Base-by-base conservation (phyloP, 2,888 invertebrate genomes). In the Calephelis perditalis region DNA sequence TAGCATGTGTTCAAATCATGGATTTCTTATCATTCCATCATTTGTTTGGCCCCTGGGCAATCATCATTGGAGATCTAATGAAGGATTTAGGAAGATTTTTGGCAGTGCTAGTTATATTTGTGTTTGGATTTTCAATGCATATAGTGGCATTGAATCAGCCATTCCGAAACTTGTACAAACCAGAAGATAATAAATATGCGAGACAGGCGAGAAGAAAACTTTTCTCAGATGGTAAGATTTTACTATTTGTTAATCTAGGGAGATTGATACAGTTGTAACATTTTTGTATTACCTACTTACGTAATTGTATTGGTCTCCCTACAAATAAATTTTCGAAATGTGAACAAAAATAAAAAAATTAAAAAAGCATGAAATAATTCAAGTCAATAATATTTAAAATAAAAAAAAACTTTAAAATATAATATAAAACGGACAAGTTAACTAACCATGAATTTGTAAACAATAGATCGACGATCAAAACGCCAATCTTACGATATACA, bases 21-120 rank as follows among this genome's bases (percentile, higher is more conserved):
- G 98, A 98, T 91, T 99, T 99, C 83, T 91, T 99, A 57, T 99
- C 99, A 36, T 99, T 99, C 82, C 99, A 99, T 85, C 98, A 99
- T 86, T 92, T 99, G 26, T 99, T 99, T 81, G 99, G 99, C 56
- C 99, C 99, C 0, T 99, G 99, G 99, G 99, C 99, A 44, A 99
- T 99, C 78, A 99, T 99, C 81, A 99, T 99, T 76, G 97, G 99
- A 35, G 96, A 97, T 83, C 91, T 97, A 61, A 95, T 97, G 94
- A 97, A 97, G 82, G 98, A 98, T 84, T 91, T 98, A 71, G 97
- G 97, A n/a, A 92, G 98, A 77, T 99, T 99, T 85, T 93, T 99
- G 66, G 99, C 99, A 56, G 99, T 99, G 36, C 90, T 99, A 77
- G 96, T 97, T 44, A 98, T 99, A 82, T 99, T 99, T 88, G 97